Base-by-base conservation (phyloP, 2,888 invertebrate genomes). In the Clusia tigrina region DNA sequence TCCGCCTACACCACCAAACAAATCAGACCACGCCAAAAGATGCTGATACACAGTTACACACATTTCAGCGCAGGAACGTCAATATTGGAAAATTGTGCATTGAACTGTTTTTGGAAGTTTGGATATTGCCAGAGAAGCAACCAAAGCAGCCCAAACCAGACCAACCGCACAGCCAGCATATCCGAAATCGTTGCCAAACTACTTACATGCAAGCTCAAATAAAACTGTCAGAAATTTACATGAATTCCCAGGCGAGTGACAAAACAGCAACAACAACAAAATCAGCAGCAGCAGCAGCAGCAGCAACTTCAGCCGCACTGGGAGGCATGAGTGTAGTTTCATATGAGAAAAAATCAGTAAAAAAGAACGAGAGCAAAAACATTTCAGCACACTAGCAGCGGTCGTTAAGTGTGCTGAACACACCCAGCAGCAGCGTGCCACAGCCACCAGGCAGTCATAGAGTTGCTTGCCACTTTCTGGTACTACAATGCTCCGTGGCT, bases 341-440 rank as follows among this genome's bases (percentile, higher is more conserved):
- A 32, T 54, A 32, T 54, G 26, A 10, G 18, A 32, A 54, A 54
- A 54, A n/a, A n/a, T n/a, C n/a, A n/a, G n/a, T n/a, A n/a, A n/a
- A n/a, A n/a, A n/a, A n/a, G n/a, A n/a, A n/a, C n/a, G n/a, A n/a
- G n/a, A n/a, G n/a, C n/a, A n/a, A n/a, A n/a, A n/a, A n/a, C n/a
- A n/a, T 32, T 54, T 25, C 32, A 17, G 20, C 32, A 32, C 54
- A 54, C 54, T 42, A 10, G 42, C 32, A 12, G 32, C 42, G 42
- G 42, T n/a, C 42, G 42, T 42, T 42, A 42, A 42, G 42, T n/a
- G 42, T 3, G n/a, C 15, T 42, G 42, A 42, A 42, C 42, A 15
- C 9, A 42, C 9, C 42, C 32, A 32, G 32, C 32, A 32, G 12
- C 6, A 12, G 32, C 12, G 32, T 32, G 32, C 32, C 32, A 32